Evolutionary conservation across 2,888 invertebrate genomes (phyloP), one percentile per base, ranked within the genome.

Genomic region (Scaptomyza reducta): DNA sequence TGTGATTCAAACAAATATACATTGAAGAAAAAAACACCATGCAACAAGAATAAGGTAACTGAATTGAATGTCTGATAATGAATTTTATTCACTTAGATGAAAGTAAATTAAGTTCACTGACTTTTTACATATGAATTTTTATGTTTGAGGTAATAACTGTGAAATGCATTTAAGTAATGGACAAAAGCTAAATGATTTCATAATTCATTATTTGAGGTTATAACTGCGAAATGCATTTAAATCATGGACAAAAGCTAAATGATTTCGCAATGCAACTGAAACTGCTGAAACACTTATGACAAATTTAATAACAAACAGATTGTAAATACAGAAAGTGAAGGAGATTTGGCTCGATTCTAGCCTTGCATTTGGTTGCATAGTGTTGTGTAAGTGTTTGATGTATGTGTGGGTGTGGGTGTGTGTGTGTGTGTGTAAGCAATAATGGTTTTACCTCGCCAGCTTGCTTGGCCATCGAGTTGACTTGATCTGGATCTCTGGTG

Each of bases 401-500:
- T 87, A 79, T 79, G 59, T 46, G 69, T 40, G 1, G n/a, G n/a
- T n/a, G 66, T 84, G 81, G 31, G 14, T 11, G 22, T 16, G 53
- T 18, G 31, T 46, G 29, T 44, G 60, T 62, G 66, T 60, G 45
- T 61, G 73, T 64, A 83, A 74, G 87, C 88, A 83, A 58, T 86
- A 79, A 86, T 78, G 68, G 78, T 82, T 82, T 94, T 95, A 97
- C 97, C 97, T 97, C 97, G 93, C 97, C 96, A 93, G 97, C 97
- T 93, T 97, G 97, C 94, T 96, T 97, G 93, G 97, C 97, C 96
- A 97, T 96, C 93, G 95, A 95, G 93, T 96, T 95, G 93, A 97
- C 96, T 93, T 97, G 97, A 93, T 96, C 95, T 91, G 97, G 97
- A 93, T 97, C 96, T 94, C 96, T 96, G 93, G 95, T 95, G 93